These are phyloP conservation scores for Penaeus monodon DNA, from an alignment of 2,888 invertebrate genomes.

Conservation along the genomic window DNA sequence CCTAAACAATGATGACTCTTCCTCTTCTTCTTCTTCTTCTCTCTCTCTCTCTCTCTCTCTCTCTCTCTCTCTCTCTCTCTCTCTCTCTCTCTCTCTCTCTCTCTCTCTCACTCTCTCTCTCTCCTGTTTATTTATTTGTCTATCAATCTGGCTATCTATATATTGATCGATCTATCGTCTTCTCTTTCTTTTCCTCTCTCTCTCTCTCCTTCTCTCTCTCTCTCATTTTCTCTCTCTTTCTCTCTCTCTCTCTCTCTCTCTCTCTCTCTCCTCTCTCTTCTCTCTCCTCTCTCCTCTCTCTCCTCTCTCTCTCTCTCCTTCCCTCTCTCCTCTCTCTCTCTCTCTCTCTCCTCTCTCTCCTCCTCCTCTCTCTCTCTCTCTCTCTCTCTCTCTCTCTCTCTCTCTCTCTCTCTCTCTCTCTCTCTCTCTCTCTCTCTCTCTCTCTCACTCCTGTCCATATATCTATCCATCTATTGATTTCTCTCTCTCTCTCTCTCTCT, in stretches of 20 bases:
- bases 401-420: too few species aligned
- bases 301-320: too few species aligned
- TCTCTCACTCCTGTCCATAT: too few species aligned
- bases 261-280: neutral
- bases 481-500: too few species aligned
- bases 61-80: slow-evolving; percentile 11
- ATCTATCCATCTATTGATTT: too few species aligned
- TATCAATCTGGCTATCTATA: too few species aligned
- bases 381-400: too few species aligned
- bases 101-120: neutral
- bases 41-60: slow-evolving; percentile 16
- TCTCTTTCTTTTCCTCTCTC: neutral
- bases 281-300: neutral
- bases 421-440: too few species aligned
- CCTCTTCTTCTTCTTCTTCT: neutral
- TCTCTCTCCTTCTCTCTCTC: neutral
- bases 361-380: too few species aligned
- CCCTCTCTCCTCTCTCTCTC: too few species aligned
- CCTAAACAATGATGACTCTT: neutral
- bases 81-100: slow-evolving; percentile 9
- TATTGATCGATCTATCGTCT: neutral
- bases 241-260: too few species aligned
- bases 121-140: neutral
- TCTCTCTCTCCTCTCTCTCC: too few species aligned
- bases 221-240: neutral